These are phyloP conservation scores for Mactromeris polynyma DNA, from an alignment of 2,888 invertebrate genomes.

Conservation along the genomic window DNA sequence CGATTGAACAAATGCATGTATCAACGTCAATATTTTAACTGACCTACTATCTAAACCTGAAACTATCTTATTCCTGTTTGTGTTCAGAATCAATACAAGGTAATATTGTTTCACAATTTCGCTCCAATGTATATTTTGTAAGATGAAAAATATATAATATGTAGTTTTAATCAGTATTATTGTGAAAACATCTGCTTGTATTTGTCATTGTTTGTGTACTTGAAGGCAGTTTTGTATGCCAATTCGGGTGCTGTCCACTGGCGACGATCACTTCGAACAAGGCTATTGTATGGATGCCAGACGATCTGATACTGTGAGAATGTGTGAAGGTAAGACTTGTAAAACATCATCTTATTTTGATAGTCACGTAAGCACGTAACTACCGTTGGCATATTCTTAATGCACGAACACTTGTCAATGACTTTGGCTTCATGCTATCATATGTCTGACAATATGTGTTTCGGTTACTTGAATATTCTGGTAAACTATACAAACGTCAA, in stretches of 20 bases:
- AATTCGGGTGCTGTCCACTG: slow-evolving; percentile 71
- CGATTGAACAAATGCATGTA: not conserved
- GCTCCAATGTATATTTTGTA: no score
- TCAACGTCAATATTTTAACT: not conserved
- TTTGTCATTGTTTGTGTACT: not conserved
- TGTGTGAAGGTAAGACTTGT: slow-evolving; percentile 53
- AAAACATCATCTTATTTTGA: not conserved
- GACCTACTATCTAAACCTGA: not conserved
- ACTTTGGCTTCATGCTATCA: not conserved
- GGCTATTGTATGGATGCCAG: slow-evolving; percentile 72
- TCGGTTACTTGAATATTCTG: not conserved
- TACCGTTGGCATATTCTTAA: not conserved
- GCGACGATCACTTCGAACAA: slow-evolving; percentile 69
- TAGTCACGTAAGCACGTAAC: not conserved
- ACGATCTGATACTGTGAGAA: slow-evolving; percentile 65
- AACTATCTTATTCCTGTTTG: not conserved
- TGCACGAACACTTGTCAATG: not conserved
- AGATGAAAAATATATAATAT: no score
- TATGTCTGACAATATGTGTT: not conserved
- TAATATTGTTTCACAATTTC: not conserved
- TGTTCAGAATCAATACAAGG: not conserved
- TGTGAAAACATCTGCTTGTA: not conserved
- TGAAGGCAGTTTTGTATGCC: slow-evolving; percentile 77
- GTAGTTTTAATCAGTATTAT: not conserved
- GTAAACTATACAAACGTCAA: not conserved